Base-by-base conservation (phyloP, 1,140 invertebrate species). In the Pogonomyrmex barbatus region DNA sequence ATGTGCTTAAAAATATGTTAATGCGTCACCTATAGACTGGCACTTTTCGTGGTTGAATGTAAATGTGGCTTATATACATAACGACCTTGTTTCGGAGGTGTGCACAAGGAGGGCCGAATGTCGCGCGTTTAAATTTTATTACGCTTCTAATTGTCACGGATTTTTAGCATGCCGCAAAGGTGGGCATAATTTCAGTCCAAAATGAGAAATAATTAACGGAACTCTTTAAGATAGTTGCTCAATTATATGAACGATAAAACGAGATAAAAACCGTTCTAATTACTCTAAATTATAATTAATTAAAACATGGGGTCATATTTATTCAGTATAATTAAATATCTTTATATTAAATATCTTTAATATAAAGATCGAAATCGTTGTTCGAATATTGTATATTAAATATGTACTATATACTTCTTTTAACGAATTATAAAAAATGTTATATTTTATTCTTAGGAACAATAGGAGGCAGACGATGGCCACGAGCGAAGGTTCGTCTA, bases 401-500 rank as follows among this genome's bases (percentile, higher is more conserved):
- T 24, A 39, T 54, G 3, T 24, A 24, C 24, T 24, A 24, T 24
- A 24, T 24, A 24, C 24, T 24, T 24, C 24, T 24, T 24, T 24
- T 24, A 24, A 24, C 24, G 24, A 24, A 24, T 24, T 24, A 24
- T 24, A 24, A 24, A 24, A 24, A 42, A 68, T 42, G 12, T 62
- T 10, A 45, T 8, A 30, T 17, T 70, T 8, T 6, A 2, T 63
- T 78, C 9, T 50, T 39, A 93, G 93, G 60, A 89, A 88, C 77
- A 90, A 91, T 36, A 92, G 92, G 33, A 93, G 93, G 52, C 93
- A 93, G 77, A 77, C 88, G 17, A 88, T 90, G 8, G 89, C 93
- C 9, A 86, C 90, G 2, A 94, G 92, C 73, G 93, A 94, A 79
- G 92, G 92, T 58, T 92, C 93, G n/a, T 93, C 94, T 54, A 93